Evolutionary conservation across 2,888 invertebrate genomes (phyloP).

Genomic region (Deroplatys truncata): DNA sequence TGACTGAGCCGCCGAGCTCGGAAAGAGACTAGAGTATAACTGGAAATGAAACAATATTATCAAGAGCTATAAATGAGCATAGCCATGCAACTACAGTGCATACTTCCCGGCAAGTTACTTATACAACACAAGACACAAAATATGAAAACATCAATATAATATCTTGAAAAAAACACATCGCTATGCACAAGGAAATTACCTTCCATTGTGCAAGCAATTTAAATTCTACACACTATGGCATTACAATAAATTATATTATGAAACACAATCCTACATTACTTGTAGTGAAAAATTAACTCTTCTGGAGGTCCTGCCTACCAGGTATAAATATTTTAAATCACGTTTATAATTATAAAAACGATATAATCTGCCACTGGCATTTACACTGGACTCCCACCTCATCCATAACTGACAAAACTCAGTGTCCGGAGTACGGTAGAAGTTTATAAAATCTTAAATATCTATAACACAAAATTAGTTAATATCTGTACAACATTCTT

Average conservation of each 20-base stretch:
- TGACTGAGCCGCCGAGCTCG: neutral
- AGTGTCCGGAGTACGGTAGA: neutral
- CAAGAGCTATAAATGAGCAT: conserved; percentile 1
- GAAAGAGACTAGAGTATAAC: neutral
- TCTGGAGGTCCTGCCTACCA: conserved; percentile 5
- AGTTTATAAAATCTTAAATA: neutral
- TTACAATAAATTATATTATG: neutral
- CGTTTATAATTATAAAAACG: neutral
- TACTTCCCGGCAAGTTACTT: conserved; percentile 46
- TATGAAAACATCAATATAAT: conserved; percentile 5
- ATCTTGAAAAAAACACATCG: neutral
- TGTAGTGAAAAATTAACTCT: neutral
- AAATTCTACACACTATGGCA: neutral
- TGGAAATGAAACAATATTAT: conserved; percentile 38
- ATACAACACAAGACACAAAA: conserved; percentile 21
- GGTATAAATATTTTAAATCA: neutral
- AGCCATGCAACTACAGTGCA: conserved; percentile 21
- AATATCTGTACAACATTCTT: conserved; percentile 22
- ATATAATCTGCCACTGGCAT: conserved; percentile 20
- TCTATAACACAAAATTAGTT: neutral
- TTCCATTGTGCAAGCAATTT: conserved; percentile 39
- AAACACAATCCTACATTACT: neutral
- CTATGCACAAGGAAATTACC: conserved; percentile 48
- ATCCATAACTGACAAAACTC: neutral
- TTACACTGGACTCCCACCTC: conserved; percentile 18